A percentile compares a stretch with the other conserved stretches of the same genome.
These are phyloP conservation scores for Orchestes rusci DNA, from an alignment of 2,888 invertebrate species.

Conservation along the genomic window DNA sequence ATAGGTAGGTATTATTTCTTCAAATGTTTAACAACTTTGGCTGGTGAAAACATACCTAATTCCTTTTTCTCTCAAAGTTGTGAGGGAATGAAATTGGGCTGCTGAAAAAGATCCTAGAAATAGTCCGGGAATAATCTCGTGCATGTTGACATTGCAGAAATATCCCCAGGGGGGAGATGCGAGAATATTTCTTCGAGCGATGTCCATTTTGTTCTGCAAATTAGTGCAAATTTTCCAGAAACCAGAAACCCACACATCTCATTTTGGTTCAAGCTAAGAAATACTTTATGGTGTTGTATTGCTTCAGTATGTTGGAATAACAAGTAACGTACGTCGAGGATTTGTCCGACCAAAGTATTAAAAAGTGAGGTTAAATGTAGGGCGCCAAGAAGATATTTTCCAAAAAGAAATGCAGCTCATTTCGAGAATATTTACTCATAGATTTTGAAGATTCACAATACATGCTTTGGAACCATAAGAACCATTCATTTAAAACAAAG, in stretches of 20 bases:
- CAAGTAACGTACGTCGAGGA: no score
- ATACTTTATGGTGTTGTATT: no score
- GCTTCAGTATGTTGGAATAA: no score
- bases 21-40: constrained; percentile 3
- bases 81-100: constrained; percentile 51
- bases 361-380: no score
- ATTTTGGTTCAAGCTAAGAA: no score
- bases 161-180: constrained; percentile 1
- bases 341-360: no score
- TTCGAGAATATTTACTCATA: no score
- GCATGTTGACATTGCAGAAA: constrained; percentile 37
- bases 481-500: neutral
- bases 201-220: neutral
- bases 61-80: constrained; percentile 47
- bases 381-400: no score
- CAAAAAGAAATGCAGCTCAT: no score
- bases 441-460: neutral
- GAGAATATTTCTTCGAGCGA: neutral
- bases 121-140: constrained; percentile 60
- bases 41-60: constrained; percentile 44
- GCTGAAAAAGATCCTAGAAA: constrained; percentile 60
- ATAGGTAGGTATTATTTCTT: neutral
- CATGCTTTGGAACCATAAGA: neutral
- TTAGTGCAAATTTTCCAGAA: no score
- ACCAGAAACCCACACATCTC: no score